A percentile compares a stretch with the other conserved stretches of the same genome.
Evolutionary conservation across 2,797 vertebrate genomes (phyloP).

Genomic region (Syndactyla subalaris): DNA sequence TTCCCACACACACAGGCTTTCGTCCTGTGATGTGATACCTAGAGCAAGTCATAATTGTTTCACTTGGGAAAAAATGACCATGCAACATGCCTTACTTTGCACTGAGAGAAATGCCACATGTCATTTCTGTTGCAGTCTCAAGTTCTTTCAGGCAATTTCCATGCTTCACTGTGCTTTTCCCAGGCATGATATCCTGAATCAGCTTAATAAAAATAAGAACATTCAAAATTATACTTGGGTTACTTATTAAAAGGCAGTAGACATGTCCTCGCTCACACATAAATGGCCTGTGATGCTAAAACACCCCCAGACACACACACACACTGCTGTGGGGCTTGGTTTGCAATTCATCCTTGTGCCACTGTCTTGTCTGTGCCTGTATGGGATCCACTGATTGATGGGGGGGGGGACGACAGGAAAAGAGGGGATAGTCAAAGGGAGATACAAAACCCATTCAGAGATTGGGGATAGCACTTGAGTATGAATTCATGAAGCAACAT

Average conservation of each 20-base stretch:
- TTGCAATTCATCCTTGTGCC: background rate
- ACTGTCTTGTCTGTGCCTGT: background rate
- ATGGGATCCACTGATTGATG: background rate
- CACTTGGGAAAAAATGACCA: constrained; percentile 24
- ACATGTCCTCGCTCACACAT: background rate
- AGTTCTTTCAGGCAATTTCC: constrained; percentile 55
- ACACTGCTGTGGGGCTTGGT: background rate
- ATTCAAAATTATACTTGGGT: background rate
- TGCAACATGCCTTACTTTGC: background rate
- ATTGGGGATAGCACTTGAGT: background rate
- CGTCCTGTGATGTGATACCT: constrained; percentile 32
- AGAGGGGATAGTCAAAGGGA: background rate
- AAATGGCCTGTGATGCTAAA: background rate
- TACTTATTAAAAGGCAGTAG: background rate
- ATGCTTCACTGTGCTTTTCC: constrained; percentile 38
- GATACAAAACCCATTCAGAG: background rate
- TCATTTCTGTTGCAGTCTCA: constrained; percentile 28
- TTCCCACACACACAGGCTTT: background rate
- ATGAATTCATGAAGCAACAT: background rate
- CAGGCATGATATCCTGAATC: constrained; percentile 19
- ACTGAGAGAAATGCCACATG: constrained; percentile 53
- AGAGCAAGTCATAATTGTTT: constrained; percentile 28
- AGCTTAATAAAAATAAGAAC: constrained; percentile 7
- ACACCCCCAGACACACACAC: background rate
- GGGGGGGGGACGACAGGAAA: background rate